These are phyloP conservation scores for Monopterus albus DNA, from an alignment of 2,113 vertebrate species.

Conservation along the genomic window DNA sequence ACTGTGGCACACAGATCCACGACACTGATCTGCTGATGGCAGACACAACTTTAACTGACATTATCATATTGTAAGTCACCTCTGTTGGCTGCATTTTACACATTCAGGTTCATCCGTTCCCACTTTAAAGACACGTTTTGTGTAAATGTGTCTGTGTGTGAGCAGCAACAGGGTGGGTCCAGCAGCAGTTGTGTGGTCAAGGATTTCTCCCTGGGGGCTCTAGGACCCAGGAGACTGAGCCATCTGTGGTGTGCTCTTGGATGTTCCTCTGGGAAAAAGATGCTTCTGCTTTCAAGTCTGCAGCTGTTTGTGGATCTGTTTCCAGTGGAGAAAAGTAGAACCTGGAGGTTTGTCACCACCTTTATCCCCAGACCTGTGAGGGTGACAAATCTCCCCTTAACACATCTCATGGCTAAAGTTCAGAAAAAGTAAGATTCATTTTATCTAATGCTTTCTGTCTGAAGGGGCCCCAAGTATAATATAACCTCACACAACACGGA, in stretches of 20 bases:
- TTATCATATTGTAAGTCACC: constrained; percentile 85
- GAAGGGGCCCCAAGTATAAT: constrained; percentile 87
- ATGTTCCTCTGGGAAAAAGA: constrained; percentile 82
- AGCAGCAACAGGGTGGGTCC: constrained; percentile 79
- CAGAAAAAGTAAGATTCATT: not conserved
- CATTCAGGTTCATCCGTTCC: not conserved
- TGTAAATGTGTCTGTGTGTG: constrained; percentile 2
- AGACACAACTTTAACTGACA: constrained; percentile 89
- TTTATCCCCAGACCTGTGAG: constrained; percentile 48
- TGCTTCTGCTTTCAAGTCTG: constrained; percentile 83
- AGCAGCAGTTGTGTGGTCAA: constrained; percentile 82
- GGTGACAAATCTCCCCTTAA: not conserved
- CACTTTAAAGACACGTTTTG: not conserved
- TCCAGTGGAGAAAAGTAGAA: constrained; percentile 8
- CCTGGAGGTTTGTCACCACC: constrained; percentile 59
- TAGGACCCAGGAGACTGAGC: constrained; percentile 72
- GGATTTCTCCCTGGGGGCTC: constrained; percentile 72
- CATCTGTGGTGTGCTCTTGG: constrained; percentile 86
- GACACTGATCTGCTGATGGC: constrained; percentile 90
- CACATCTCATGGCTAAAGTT: not conserved
- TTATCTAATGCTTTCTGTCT: not conserved
- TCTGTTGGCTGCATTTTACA: not conserved
- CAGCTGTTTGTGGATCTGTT: constrained; percentile 51
- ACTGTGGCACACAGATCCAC: constrained; percentile 85
- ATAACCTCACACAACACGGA: constrained; percentile 85